These are phyloP conservation scores for Pedionomus torquatus DNA, from an alignment of 2,113 vertebrate species.

Conservation along the genomic window DNA sequence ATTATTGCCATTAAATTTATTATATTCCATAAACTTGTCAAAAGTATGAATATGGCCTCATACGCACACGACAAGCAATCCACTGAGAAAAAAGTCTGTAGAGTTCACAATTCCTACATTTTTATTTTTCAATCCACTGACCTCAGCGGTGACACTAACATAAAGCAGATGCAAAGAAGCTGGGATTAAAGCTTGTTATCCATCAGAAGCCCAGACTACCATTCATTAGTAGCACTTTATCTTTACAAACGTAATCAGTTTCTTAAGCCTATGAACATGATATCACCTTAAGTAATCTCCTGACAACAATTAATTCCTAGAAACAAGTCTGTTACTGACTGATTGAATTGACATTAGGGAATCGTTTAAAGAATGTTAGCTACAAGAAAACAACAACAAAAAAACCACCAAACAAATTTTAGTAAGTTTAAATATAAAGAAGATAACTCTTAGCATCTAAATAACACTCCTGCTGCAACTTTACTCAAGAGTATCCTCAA, in stretches of 20 bases:
- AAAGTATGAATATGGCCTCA: not conserved
- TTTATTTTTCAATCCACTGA: not conserved
- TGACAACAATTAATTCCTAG: constrained; percentile 51
- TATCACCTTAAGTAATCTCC: constrained; percentile 44
- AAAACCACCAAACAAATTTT: not conserved
- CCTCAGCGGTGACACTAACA: not conserved
- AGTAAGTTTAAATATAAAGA: constrained; percentile 8
- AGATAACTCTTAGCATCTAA: not conserved
- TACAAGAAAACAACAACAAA: not conserved
- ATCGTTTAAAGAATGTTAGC: constrained; percentile 1
- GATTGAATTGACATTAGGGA: constrained; percentile 19
- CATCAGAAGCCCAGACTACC: not conserved
- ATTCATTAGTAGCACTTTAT: not conserved
- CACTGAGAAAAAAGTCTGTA: not conserved
- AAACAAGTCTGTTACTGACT: not conserved
- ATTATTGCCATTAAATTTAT: not conserved
- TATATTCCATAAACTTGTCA: not conserved
- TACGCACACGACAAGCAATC: not conserved
- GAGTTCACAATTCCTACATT: not conserved
- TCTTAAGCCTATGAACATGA: constrained; percentile 41
- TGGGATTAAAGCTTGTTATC: not conserved
- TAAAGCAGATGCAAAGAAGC: not conserved
- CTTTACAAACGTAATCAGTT: constrained; percentile 36
- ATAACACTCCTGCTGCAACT: not conserved
- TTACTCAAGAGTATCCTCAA: not conserved